Evolutionary conservation across 2,113 vertebrate species (phyloP), one percentile per base, ranked within the genome.

Genomic region (Enhydra lutris): DNA sequence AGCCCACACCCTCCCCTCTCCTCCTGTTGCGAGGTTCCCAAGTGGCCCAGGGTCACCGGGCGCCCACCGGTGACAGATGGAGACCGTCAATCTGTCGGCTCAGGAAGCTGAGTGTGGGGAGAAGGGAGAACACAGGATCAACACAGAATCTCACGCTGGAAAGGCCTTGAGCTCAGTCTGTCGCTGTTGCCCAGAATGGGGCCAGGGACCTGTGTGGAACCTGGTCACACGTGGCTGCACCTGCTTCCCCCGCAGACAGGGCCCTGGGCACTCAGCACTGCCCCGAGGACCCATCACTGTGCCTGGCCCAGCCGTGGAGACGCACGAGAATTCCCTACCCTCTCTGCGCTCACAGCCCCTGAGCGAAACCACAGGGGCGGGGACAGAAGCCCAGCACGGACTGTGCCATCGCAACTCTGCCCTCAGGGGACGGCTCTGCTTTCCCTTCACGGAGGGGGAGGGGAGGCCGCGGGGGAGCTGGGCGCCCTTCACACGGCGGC

Each of bases 401-500:
- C 52, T 52, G 52, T 1, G 18, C 52, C 59, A 6, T 31, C 24
- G 87, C 4, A 23, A 24, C 52, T 23, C 12, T 29, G 57, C 20
- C 13, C 23, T n/a, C 36, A 3, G 15, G 47, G 20, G 7, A 47
- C 18, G n/a, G n/a, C 50, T 42, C 14, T 9, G 36, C 7, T 71
- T 67, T 26, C 42, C 11, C 39, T 0, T 4, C 42, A 42, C 36
- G 20, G 55, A 7, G 24, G 63, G 36, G 45, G 52, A 1, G 20
- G 15, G 31, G 36, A 42, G 36, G 63, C 79, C 26, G 36, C 13
- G 21, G 20, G 20, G 34, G 39, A 24, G 91, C 15, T 3, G 21
- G 79, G 18, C 3, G 7, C 36, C 65, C 24, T 10, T 57, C 59
- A 21, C 0, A 0, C 29, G 21, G 29, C 0, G 0, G 2, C 23